Conservation (phyloP, 2,888 invertebrate genomes). For the Lacanobia oleracea region DNA sequence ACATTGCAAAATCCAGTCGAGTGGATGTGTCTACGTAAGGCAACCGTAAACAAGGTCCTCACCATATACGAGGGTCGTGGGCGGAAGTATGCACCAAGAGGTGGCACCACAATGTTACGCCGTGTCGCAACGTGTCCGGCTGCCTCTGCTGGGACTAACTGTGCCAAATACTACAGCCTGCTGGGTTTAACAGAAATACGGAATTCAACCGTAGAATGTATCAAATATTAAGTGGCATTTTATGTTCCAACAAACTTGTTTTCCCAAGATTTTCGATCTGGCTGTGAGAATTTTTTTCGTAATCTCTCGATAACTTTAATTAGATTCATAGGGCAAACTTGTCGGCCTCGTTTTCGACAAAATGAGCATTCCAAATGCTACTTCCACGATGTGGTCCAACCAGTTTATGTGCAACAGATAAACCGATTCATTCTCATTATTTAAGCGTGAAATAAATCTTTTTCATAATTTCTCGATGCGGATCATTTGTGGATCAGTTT, state of each 20-base stretch:
- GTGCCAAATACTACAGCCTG: slow-evolving; percentile 36
- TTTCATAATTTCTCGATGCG: slow-evolving; percentile 48
- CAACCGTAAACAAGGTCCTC: slow-evolving; percentile 82
- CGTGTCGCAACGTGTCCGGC: slow-evolving; percentile 71
- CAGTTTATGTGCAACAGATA: slow-evolving; percentile 58
- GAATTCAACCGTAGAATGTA: slow-evolving; percentile 20
- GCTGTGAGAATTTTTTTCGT: slow-evolving; percentile 56
- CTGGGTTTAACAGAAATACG: background rate
- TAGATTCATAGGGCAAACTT: slow-evolving; percentile 72
- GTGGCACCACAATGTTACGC: slow-evolving; percentile 65
- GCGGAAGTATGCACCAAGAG: slow-evolving; percentile 82
- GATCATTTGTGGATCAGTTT: slow-evolving; percentile 53
- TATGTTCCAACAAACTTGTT: slow-evolving; percentile 44
- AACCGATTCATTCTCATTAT: slow-evolving; percentile 46
- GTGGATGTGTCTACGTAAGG: slow-evolving; percentile 78
- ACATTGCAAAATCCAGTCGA: slow-evolving; percentile 76
- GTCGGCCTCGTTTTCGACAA: slow-evolving; percentile 69
- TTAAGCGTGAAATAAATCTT: slow-evolving; percentile 61
- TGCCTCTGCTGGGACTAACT: slow-evolving; percentile 58
- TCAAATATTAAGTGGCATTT: slow-evolving; percentile 26
- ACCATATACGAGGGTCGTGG: slow-evolving; percentile 82
- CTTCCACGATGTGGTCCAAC: slow-evolving; percentile 56
- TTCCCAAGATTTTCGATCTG: slow-evolving; percentile 42
- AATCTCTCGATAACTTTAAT: slow-evolving; percentile 64
- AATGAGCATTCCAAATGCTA: slow-evolving; percentile 58